Percentiles rank a stretch among this genome's conserved stretches.
Evolutionary conservation across 2,113 vertebrate genomes (phyloP).

Genomic region (Marmota flaviventris): DNA sequence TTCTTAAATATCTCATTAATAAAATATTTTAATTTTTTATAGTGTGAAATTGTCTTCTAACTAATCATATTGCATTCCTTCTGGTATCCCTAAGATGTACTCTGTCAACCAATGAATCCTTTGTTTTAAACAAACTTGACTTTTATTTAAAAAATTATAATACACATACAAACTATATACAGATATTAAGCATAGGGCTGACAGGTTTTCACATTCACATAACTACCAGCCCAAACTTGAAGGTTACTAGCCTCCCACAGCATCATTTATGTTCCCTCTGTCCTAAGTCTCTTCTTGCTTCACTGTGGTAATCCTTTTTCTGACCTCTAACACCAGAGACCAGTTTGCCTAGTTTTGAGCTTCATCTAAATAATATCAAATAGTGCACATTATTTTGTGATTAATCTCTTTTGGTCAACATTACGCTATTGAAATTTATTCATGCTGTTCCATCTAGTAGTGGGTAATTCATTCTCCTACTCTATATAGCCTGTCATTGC

Average conservation of each 20-base stretch:
- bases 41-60: background rate
- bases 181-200: background rate
- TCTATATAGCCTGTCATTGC: background rate
- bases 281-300: background rate
- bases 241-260: background rate
- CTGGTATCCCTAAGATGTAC: background rate
- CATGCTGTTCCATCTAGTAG: background rate
- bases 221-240: background rate
- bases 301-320: background rate
- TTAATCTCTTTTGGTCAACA: background rate
- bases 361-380: background rate
- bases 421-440: background rate
- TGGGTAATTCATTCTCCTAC: background rate
- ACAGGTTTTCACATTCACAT: background rate
- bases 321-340: background rate
- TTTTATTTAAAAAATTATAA: conserved; percentile 41
- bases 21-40: background rate
- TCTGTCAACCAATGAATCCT: background rate
- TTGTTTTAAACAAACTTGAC: background rate
- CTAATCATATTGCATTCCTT: background rate
- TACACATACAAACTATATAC: background rate
- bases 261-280: background rate
- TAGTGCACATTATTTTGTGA: background rate
- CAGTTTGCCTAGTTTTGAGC: background rate
- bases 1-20: background rate